A percentile compares a stretch with the other conserved stretches of the same genome.
These are phyloP conservation scores for Drosophila subpulchrella DNA, from an alignment of 1,140 invertebrate genomes.

Conservation along the genomic window DNA sequence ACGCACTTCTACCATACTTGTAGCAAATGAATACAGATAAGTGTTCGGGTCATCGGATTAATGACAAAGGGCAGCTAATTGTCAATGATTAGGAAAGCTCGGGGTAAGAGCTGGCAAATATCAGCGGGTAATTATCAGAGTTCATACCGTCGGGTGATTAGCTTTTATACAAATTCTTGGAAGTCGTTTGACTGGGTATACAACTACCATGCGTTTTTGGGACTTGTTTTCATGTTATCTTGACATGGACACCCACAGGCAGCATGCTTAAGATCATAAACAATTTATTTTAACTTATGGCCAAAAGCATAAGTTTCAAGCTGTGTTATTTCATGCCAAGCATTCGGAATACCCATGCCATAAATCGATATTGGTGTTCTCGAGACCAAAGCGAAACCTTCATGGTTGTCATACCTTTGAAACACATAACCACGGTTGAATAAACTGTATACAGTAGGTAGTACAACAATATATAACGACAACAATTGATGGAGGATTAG, in stretches of 20 bases:
- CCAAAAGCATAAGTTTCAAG: conserved; percentile 13
- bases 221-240: not conserved
- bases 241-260: not conserved
- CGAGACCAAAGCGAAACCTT: not conserved
- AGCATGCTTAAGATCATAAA: not conserved
- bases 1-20: conserved; percentile 8
- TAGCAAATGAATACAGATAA: conserved; percentile 11
- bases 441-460: conserved; percentile 57
- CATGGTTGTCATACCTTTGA: conserved; percentile 47
- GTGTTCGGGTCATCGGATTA: conserved; percentile 28
- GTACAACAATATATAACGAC: conserved; percentile 37
- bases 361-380: conserved; percentile 8
- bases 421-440: conserved; percentile 42
- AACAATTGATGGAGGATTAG: conserved; percentile 21
- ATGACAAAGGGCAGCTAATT: conserved; percentile 21
- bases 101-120: not conserved
- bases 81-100: conserved; percentile 14
- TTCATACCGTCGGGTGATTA: not conserved
- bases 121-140: conserved; percentile 3
- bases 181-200: not conserved
- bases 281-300: not conserved
- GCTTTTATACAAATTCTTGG: not conserved
- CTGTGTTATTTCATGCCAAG: conserved; percentile 31
- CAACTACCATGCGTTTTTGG: not conserved
- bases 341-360: conserved; percentile 9